Conservation (phyloP, 2,888 invertebrate species). For the Mythimna vitellina region DNA sequence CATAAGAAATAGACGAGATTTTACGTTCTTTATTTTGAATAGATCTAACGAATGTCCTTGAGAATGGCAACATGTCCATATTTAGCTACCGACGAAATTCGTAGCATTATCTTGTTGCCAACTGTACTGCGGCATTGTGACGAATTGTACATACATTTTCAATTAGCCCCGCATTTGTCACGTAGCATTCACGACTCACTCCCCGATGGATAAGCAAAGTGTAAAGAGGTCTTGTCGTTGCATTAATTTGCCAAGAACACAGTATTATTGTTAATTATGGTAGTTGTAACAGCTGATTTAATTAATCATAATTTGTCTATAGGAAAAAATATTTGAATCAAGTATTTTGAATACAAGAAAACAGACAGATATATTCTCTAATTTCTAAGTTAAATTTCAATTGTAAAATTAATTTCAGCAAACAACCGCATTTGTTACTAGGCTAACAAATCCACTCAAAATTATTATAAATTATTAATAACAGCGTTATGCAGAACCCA, state of each 20-base stretch:
- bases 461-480: conserved; percentile 40
- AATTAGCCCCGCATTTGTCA: conserved; percentile 36
- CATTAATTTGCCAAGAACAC: conserved; percentile 16
- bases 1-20: no score
- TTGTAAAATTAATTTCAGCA: conserved; percentile 3
- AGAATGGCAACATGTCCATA: conserved; percentile 13
- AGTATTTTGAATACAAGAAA: not conserved
- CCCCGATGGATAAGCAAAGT: conserved; percentile 1
- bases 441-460: conserved; percentile 25
- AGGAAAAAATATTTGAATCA: not conserved
- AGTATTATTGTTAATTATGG: not conserved
- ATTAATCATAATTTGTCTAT: not conserved
- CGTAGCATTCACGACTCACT: conserved; percentile 16
- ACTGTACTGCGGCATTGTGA: conserved; percentile 26
- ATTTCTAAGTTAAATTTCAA: conserved; percentile 1
- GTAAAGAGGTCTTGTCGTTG: conserved; percentile 5
- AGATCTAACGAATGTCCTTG: not conserved
- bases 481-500: conserved; percentile 24
- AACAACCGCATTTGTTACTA: conserved; percentile 4
- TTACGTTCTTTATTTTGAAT: not conserved
- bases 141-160: conserved; percentile 46
- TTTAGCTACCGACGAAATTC: conserved; percentile 25
- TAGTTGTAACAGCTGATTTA: not conserved
- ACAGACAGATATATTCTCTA: not conserved
- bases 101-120: conserved; percentile 37